Conservation (phyloP, 1,140 invertebrate genomes). For the Steinernema feltiae region DNA sequence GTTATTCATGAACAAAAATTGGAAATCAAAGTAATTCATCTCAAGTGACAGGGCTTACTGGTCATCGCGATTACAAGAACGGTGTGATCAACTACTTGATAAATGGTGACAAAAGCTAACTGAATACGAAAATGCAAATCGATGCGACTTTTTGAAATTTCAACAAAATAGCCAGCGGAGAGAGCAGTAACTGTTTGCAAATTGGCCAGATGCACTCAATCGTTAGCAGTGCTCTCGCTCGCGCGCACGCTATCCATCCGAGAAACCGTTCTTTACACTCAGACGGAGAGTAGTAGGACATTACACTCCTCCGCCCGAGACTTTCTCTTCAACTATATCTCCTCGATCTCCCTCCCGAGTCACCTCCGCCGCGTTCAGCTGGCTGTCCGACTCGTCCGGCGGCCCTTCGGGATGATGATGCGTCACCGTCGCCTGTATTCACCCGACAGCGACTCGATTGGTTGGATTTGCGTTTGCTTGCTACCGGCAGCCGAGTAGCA, state of each 20-base stretch:
- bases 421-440: too few relatives aligned
- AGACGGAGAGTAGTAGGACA: background rate
- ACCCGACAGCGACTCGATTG: too few relatives aligned
- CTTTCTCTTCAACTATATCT: background rate
- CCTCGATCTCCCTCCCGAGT: background rate
- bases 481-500: background rate
- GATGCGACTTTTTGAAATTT: background rate
- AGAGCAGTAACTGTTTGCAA: background rate
- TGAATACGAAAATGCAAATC: background rate
- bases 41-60: background rate
- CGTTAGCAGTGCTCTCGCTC: background rate
- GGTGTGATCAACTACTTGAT: too few relatives aligned
- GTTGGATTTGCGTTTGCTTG: background rate
- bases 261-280: conserved; percentile 15
- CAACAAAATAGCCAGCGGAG: background rate
- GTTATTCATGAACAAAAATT: background rate
- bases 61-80: too few relatives aligned
- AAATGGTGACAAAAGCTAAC: background rate
- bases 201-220: conserved; percentile 6
- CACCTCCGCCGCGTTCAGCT: background rate
- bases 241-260: conserved; percentile 1
- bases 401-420: too few relatives aligned
- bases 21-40: background rate
- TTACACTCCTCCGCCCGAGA: background rate
- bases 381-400: background rate